Evolutionary conservation across 2,888 invertebrate genomes (phyloP).

Genomic region (Nymphalis polychloros): DNA sequence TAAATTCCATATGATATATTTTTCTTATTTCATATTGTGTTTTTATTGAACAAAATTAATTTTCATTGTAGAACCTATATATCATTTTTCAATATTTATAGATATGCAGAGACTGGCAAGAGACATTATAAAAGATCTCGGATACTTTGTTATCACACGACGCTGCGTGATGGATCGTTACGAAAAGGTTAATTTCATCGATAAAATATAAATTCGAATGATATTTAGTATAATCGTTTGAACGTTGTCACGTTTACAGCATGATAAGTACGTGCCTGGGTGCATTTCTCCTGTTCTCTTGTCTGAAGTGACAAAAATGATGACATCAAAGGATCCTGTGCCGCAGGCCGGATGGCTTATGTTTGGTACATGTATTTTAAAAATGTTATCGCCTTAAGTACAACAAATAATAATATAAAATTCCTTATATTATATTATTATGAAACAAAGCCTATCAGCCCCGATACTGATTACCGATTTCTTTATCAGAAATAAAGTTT

Average conservation of each 20-base stretch:
- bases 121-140: slow-evolving; percentile 65
- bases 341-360: slow-evolving; percentile 71
- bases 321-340: slow-evolving; percentile 61
- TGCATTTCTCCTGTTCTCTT: slow-evolving; percentile 61
- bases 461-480: too few relatives aligned
- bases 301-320: slow-evolving; percentile 62
- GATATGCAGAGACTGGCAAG: slow-evolving; percentile 59
- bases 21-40: too few relatives aligned
- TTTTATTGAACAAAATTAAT: too few relatives aligned
- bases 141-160: slow-evolving; percentile 68
- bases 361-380: slow-evolving; percentile 56
- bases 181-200: slow-evolving; percentile 55
- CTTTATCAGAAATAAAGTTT: too few relatives aligned
- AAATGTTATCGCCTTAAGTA: too few relatives aligned
- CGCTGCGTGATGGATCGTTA: slow-evolving; percentile 69
- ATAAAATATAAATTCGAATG: neutral
- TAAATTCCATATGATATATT: too few relatives aligned
- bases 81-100: slow-evolving; percentile 33
- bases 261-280: slow-evolving; percentile 62
- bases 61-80: neutral
- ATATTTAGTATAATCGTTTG: neutral
- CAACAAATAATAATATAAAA: too few relatives aligned
- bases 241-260: slow-evolving; percentile 48
- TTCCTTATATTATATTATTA: too few relatives aligned
- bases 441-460: too few relatives aligned